phyloP scores from a whole-genome alignment of 2,888 invertebrate genomes.

The Phragmatobia fuliginosa region DNA sequence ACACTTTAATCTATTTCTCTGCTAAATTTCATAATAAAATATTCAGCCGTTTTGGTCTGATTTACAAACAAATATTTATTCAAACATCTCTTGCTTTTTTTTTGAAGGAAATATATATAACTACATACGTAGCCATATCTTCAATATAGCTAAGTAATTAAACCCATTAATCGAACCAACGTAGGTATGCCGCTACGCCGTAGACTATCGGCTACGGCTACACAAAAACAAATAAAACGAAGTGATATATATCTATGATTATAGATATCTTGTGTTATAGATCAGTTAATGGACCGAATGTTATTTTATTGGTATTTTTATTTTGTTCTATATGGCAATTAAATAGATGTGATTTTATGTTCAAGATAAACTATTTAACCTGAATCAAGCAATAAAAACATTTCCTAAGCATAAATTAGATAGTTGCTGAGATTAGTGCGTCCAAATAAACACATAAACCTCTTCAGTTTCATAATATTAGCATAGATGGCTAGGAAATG shows the following conservation, averaged over 20 bases:
- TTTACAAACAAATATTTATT: not conserved
- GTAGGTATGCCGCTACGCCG: constrained; percentile 12
- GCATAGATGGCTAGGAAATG: not conserved
- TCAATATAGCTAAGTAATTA: not conserved
- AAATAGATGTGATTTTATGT: not conserved
- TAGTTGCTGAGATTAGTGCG: no score
- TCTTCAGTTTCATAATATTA: not conserved
- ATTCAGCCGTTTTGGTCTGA: no score
- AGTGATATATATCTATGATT: constrained; percentile 9
- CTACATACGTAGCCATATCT: not conserved
- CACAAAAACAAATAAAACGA: constrained; percentile 3
- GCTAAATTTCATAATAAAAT: no score
- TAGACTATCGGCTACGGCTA: constrained; percentile 9
- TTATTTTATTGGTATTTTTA: not conserved
- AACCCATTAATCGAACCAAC: constrained; percentile 12
- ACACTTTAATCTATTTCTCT: no score
- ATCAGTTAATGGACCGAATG: not conserved
- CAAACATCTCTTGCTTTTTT: not conserved
- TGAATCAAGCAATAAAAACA: not conserved
- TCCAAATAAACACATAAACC: not conserved
- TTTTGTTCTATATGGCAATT: not conserved
- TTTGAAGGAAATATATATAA: not conserved
- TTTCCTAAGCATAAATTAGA: no score
- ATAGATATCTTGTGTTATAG: not conserved
- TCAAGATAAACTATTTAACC: not conserved